Conservation (phyloP, 2,113 vertebrate genomes). For the Dicaeum eximium region DNA sequence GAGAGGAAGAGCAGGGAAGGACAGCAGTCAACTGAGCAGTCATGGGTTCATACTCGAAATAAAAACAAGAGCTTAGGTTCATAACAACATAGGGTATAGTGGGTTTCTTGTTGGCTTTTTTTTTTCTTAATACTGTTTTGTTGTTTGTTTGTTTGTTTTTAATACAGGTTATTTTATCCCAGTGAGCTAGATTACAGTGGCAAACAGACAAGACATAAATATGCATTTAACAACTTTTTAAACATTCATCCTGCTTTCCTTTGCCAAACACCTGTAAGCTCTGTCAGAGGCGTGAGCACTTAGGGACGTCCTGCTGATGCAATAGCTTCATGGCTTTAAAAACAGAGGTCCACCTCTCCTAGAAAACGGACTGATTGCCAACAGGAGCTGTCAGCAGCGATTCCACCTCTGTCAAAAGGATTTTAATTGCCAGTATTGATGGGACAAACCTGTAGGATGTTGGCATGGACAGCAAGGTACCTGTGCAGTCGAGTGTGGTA, state of each 20-base stretch:
- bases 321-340: constrained; percentile 46
- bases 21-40: neutral
- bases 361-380: neutral
- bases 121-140: neutral
- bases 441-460: neutral
- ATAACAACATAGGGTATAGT: neutral
- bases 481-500: neutral
- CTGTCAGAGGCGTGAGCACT: constrained; percentile 11
- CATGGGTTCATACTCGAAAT: neutral
- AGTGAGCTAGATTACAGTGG: neutral
- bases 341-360: neutral
- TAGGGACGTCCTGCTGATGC: constrained; percentile 19
- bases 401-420: neutral
- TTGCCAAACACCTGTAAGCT: constrained; percentile 42
- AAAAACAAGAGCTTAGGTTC: neutral
- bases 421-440: constrained; percentile 19
- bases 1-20: neutral
- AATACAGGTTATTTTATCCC: neutral
- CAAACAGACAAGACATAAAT: constrained; percentile 26
- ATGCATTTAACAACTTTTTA: constrained; percentile 16
- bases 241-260: constrained; percentile 12
- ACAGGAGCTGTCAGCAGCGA: neutral
- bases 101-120: neutral
- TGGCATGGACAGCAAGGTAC: neutral
- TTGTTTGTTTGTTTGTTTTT: neutral